Conservation (phyloP, 2,888 invertebrate species). For the Campopleginae sp. region DNA sequence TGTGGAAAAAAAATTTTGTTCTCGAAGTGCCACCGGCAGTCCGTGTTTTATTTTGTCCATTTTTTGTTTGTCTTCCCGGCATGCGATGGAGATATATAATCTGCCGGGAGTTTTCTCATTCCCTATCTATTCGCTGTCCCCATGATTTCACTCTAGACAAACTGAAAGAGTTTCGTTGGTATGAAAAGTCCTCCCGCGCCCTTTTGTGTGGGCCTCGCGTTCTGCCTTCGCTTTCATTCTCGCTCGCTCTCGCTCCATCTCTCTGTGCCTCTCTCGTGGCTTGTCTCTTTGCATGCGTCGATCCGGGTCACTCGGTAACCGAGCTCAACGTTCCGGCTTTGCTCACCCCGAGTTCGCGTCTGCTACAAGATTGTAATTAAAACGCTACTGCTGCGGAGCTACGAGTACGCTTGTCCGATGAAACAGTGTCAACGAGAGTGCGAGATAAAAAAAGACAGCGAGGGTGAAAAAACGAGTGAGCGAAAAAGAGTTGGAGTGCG, state of each 20-base stretch:
- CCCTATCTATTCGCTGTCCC: conserved; percentile 27
- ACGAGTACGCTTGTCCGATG: conserved; percentile 45
- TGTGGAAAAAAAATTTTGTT: conserved; percentile 43
- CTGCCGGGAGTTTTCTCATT: conserved; percentile 5
- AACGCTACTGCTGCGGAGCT: conserved; percentile 68
- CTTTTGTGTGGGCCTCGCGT: background rate
- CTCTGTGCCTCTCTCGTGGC: background rate
- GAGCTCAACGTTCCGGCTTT: conserved; percentile 60
- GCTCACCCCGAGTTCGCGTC: conserved; percentile 48
- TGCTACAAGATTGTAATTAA: conserved; percentile 69
- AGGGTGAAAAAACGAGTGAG: background rate
- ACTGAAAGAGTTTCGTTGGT: conserved; percentile 57
- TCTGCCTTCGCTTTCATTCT: too few species aligned
- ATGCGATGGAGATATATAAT: conserved; percentile 24
- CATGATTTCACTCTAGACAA: conserved; percentile 45
- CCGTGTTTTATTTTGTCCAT: conserved; percentile 7
- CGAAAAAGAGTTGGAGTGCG: background rate
- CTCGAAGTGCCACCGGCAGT: conserved; percentile 5
- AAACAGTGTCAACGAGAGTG: conserved; percentile 38
- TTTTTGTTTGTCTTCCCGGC: background rate
- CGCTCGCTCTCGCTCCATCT: background rate
- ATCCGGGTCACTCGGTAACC: conserved; percentile 70
- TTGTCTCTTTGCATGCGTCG: conserved; percentile 42
- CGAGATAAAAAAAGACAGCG: conserved; percentile 7
- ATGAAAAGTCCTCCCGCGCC: conserved; percentile 39